Percentiles rank a stretch among this genome's conserved stretches.
Evolutionary conservation across 2,113 vertebrate species (phyloP).

Genomic region (Scomber scombrus): DNA sequence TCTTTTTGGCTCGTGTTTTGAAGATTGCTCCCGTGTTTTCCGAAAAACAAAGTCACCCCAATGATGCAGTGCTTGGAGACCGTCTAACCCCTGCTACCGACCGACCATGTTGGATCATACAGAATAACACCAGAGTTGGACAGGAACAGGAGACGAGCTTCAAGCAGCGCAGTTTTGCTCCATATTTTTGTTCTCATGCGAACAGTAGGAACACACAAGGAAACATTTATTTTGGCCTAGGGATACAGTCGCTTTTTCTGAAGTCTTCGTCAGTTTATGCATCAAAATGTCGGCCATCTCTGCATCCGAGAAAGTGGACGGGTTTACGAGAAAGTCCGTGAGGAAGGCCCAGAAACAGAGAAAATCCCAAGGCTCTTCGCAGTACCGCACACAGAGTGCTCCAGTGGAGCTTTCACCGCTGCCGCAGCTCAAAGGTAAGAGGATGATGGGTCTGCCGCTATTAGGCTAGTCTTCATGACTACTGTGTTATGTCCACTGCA

Average conservation of each 20-base stretch:
- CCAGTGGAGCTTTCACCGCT: constrained; percentile 92
- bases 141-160: constrained; percentile 28
- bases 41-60: not conserved
- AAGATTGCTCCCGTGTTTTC: constrained; percentile 29
- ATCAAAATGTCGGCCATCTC: constrained; percentile 93
- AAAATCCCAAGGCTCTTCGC: constrained; percentile 95
- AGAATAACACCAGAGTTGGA: constrained; percentile 48
- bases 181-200: constrained; percentile 52
- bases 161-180: constrained; percentile 31
- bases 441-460: constrained; percentile 59
- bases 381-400: constrained; percentile 91
- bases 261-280: constrained; percentile 59
- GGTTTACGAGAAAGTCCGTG: constrained; percentile 97
- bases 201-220: constrained; percentile 34
- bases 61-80: constrained; percentile 59
- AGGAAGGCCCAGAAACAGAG: constrained; percentile 96
- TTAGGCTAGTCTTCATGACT: constrained; percentile 35
- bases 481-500: constrained; percentile 10
- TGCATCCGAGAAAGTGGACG: constrained; percentile 98
- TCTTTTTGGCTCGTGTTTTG: constrained; percentile 35
- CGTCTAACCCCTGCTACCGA: constrained; percentile 34
- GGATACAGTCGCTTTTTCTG: constrained; percentile 33
- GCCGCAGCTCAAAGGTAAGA: constrained; percentile 94
- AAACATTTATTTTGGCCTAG: constrained; percentile 39
- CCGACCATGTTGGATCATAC: constrained; percentile 67